phyloP scores from a whole-genome alignment of 2,888 invertebrate genomes.

The Apamea crenata region DNA sequence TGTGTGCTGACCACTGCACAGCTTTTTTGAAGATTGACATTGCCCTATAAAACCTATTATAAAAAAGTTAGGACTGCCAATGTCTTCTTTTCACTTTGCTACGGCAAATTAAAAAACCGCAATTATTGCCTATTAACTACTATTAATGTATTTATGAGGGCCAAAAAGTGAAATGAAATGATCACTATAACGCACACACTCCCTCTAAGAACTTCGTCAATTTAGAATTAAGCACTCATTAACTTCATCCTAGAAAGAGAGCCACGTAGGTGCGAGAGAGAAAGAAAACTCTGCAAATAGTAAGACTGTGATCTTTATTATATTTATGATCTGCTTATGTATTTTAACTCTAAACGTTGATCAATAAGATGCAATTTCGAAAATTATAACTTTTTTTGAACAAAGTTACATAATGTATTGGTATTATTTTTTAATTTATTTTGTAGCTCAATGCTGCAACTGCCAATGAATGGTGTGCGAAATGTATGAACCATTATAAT shows the following conservation, averaged over 20 bases:
- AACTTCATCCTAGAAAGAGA: slow-evolving; percentile 4
- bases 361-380: slow-evolving; percentile 21
- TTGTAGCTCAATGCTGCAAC: slow-evolving; percentile 19
- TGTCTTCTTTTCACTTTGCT: background rate
- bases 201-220: background rate
- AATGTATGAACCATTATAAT: slow-evolving; percentile 2
- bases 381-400: background rate
- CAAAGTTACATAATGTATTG: slow-evolving; percentile 18
- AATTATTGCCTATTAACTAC: background rate
- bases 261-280: slow-evolving; percentile 18
- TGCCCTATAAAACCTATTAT: background rate
- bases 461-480: slow-evolving; percentile 21
- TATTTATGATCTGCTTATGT: slow-evolving; percentile 39
- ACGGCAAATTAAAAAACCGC: background rate
- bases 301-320: slow-evolving; percentile 45
- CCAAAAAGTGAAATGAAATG: background rate
- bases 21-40: background rate
- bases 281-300: slow-evolving; percentile 35
- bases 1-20: background rate
- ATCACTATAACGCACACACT: slow-evolving; percentile 3
- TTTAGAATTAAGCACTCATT: slow-evolving; percentile 16
- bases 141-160: background rate
- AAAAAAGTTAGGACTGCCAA: background rate
- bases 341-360: slow-evolving; percentile 6
- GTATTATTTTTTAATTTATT: slow-evolving; percentile 23